phyloP scores from a whole-genome alignment of 2,797 vertebrate species.

The Paguma larvata region DNA sequence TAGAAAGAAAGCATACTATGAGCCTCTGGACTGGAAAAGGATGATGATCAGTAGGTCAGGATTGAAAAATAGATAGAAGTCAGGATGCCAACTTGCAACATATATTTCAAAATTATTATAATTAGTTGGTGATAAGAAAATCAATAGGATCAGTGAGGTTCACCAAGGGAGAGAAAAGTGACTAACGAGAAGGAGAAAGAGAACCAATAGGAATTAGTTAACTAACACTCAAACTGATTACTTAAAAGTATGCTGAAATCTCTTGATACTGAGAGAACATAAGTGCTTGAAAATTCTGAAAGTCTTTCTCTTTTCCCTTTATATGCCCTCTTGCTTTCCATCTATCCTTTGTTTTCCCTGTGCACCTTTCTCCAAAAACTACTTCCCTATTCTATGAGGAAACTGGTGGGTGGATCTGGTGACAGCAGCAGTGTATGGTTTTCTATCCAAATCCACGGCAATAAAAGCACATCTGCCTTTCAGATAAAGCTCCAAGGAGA shows the following conservation, averaged over 20 bases:
- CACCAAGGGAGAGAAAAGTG: background rate
- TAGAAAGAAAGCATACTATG: background rate
- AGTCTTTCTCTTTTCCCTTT: background rate
- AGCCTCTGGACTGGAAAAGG: background rate
- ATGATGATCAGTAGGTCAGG: background rate
- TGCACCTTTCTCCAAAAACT: background rate
- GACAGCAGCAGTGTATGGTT: background rate
- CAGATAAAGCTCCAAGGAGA: background rate
- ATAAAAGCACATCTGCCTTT: background rate
- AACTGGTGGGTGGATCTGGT: background rate
- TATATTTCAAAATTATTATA: background rate
- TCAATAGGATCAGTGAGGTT: background rate
- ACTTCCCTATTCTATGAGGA: background rate
- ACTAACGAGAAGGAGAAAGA: background rate
- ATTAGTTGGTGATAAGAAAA: background rate
- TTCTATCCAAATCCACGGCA: background rate
- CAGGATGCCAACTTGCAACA: background rate
- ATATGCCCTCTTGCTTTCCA: background rate
- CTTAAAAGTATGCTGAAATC: background rate
- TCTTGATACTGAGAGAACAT: background rate
- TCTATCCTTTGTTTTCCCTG: background rate
- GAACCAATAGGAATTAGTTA: background rate
- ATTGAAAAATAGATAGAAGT: constrained; percentile 8
- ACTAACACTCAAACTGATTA: background rate
- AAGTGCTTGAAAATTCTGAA: background rate